Base-by-base conservation (phyloP, 1,140 invertebrate genomes). In the Drosophila pseudoobscura region DNA sequence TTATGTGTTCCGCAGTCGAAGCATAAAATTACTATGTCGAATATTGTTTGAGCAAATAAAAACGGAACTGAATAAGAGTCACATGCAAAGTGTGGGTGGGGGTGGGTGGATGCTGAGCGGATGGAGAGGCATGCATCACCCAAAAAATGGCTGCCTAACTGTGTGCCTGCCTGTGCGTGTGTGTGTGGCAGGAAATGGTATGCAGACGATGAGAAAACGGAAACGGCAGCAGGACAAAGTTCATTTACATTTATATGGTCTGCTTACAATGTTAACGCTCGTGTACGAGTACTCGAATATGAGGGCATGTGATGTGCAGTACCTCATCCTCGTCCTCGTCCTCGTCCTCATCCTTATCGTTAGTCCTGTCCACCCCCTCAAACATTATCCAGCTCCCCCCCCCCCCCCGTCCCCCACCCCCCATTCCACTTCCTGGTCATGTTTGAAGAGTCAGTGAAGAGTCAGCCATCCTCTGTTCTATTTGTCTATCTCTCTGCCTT, bases 41-140 rank as follows among this genome's bases (percentile, higher is more conserved):
- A 88, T 88, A 88, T 88, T 88, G 83, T 88, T 88, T 88, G 83
- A 88, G 83, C 83, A 88, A 88, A 88, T 88, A 88, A 88, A 88
- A 88, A 88, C 79, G 79, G 64, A 51, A 77, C 65, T 77, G 74
- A 69, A 69, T 60, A 76, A 87, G 75, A 88, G 82, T 82, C 75
- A 75, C 78, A 88, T 82, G 78, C 82, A 83, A 83, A 88, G 82
- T 76, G 83, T 13, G 11, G 35, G 31, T 3, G 9, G 31, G 31
- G 9, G 9, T 35, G 31, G 11, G 9, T 2, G 61, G 58, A 45
- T 55, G 54, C 47, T 47, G 56, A 13, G 8, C 13, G 46, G 35
- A 54, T 15, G 52, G 22, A 17, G 56, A 65, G 52, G 62, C 80
- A 70, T 83, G 79, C 80, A 84, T 83, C 82, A 88, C 78, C 78